phyloP scores from a whole-genome alignment of 2,113 vertebrate genomes.

The Tympanuchus pallidicinctus region DNA sequence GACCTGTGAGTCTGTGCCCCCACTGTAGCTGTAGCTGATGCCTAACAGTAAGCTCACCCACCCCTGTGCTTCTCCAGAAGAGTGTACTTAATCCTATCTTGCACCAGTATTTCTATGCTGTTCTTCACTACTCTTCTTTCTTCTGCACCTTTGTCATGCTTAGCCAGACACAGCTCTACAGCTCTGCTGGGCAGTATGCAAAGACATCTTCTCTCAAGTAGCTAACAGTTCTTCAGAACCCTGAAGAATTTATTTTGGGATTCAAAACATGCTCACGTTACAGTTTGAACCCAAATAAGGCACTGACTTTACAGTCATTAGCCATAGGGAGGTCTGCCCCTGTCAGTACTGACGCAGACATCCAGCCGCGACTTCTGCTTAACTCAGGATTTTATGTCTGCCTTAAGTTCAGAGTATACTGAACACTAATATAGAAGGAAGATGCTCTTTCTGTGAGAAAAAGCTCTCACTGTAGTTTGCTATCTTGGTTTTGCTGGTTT shows the following conservation, averaged over 20 bases:
- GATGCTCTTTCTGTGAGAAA: neutral
- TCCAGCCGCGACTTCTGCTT: neutral
- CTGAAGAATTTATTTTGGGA: neutral
- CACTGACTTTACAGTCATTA: neutral
- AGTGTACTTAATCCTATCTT: neutral
- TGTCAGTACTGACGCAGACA: neutral
- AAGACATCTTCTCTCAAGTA: neutral
- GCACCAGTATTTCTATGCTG: neutral
- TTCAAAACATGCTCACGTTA: neutral
- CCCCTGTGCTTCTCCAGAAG: neutral
- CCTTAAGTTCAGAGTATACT: neutral
- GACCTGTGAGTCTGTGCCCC: neutral
- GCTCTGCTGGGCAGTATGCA: neutral
- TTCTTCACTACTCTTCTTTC: neutral
- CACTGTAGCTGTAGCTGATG: neutral
- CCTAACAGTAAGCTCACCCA: neutral
- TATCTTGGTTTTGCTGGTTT: neutral
- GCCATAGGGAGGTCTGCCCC: neutral
- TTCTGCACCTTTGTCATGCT: neutral
- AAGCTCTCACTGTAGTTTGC: neutral
- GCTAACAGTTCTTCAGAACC: neutral
- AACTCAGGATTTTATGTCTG: neutral
- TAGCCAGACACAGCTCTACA: neutral
- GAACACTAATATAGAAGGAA: neutral
- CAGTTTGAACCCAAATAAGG: neutral